Evolutionary conservation across 2,888 invertebrate genomes (phyloP).

Genomic region (Lithophane ornitopus): DNA sequence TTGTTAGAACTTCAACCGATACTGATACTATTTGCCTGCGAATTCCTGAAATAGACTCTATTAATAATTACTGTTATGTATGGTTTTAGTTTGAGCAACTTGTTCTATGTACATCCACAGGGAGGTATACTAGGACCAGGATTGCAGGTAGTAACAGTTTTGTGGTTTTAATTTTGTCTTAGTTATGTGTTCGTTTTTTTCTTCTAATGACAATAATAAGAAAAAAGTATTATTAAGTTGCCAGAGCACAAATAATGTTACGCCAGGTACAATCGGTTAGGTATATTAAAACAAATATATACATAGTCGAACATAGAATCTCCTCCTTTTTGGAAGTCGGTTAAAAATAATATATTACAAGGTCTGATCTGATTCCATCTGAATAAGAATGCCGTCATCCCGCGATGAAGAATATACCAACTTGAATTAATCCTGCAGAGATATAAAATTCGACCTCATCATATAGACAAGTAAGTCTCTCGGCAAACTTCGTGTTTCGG

Average conservation of each 20-base stretch:
- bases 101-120: slow-evolving; percentile 9
- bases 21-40: slow-evolving; percentile 6
- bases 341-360: too few species aligned
- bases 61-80: background rate
- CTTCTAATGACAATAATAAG: background rate
- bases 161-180: background rate
- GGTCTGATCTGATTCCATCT: too few species aligned
- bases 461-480: background rate
- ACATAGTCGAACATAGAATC: too few species aligned
- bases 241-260: background rate
- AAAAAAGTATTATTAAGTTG: background rate
- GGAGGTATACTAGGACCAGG: background rate
- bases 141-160: background rate
- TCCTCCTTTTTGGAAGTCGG: too few species aligned
- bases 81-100: slow-evolving; percentile 9
- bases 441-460: background rate
- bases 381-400: too few species aligned
- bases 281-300: too few species aligned
- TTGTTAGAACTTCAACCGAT: background rate
- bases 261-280: too few species aligned
- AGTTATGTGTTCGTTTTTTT: background rate
- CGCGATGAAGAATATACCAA: too few species aligned
- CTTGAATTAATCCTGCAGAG: background rate
- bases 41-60: slow-evolving; percentile 5
- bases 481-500: too few species aligned